Conservation (phyloP, 1,140 invertebrate species). For the Platorchestia sp. region DNA sequence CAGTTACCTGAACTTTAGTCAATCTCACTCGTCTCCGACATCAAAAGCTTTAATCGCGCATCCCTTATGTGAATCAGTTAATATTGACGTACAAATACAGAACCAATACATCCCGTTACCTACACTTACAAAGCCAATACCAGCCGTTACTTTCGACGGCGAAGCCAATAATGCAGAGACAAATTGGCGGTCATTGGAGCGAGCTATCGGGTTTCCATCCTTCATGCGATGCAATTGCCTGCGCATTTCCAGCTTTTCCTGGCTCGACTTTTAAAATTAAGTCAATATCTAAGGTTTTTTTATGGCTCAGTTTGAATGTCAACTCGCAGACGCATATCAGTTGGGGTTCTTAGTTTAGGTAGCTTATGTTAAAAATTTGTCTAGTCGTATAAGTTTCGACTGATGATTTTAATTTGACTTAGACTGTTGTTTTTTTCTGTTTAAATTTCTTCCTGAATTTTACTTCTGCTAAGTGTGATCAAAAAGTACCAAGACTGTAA, state of each 20-base stretch:
- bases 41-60: too few relatives aligned
- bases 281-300: not conserved
- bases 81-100: not conserved
- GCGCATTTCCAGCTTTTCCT: not conserved
- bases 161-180: not conserved
- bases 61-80: not conserved
- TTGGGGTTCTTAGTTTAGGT: not conserved
- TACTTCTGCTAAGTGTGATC: not conserved
- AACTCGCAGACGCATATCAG: not conserved
- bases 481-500: too few relatives aligned
- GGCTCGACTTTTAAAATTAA: not conserved
- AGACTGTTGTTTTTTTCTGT: not conserved
- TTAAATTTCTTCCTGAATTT: not conserved
- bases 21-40: too few relatives aligned
- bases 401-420: not conserved
- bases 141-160: not conserved
- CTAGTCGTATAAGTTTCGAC: not conserved
- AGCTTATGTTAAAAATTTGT: not conserved
- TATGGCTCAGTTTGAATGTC: not conserved
- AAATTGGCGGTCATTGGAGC: slow-evolving; percentile 3
- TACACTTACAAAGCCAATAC: not conserved
- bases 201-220: not conserved
- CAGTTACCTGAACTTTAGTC: too few relatives aligned
- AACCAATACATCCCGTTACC: not conserved
- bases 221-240: not conserved